A percentile compares a stretch with the other conserved stretches of the same genome.
phyloP scores from a whole-genome alignment of 2,888 invertebrate species.

The Thecophora atra region DNA sequence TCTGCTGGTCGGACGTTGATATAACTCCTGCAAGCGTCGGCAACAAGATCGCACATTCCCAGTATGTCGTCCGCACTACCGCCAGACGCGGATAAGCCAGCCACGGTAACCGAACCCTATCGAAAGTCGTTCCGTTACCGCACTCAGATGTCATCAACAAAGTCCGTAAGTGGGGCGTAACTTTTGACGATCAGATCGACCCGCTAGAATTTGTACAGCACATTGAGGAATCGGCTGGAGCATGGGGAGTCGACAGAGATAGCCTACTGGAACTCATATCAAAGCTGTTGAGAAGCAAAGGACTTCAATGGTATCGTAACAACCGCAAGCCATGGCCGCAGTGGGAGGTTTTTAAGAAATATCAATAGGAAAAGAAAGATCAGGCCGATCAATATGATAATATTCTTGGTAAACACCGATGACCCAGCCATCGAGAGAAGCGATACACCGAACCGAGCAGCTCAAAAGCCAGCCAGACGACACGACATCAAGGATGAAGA shows the following conservation, averaged over 20 bases:
- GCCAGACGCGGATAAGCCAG: too few species aligned
- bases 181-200: not conserved
- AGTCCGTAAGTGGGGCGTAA: not conserved
- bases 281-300: constrained; percentile 4
- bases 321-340: constrained; percentile 1
- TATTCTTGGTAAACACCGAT: too few species aligned
- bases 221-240: constrained; percentile 7
- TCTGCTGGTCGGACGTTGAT: too few species aligned
- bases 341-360: constrained; percentile 18
- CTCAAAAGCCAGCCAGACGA: too few species aligned
- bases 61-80: too few species aligned
- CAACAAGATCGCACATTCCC: too few species aligned
- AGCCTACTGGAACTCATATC: constrained; percentile 9
- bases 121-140: not conserved
- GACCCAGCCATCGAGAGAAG: too few species aligned
- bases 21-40: too few species aligned
- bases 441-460: too few species aligned
- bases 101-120: not conserved
- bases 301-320: constrained; percentile 28
- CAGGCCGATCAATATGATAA: too few species aligned
- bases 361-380: too few species aligned
- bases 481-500: too few species aligned
- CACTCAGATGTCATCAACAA: not conserved
- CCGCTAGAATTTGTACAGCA: not conserved
- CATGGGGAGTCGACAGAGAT: not conserved